Conservation (phyloP, 1,140 invertebrate genomes). For the Aphis gossypii region DNA sequence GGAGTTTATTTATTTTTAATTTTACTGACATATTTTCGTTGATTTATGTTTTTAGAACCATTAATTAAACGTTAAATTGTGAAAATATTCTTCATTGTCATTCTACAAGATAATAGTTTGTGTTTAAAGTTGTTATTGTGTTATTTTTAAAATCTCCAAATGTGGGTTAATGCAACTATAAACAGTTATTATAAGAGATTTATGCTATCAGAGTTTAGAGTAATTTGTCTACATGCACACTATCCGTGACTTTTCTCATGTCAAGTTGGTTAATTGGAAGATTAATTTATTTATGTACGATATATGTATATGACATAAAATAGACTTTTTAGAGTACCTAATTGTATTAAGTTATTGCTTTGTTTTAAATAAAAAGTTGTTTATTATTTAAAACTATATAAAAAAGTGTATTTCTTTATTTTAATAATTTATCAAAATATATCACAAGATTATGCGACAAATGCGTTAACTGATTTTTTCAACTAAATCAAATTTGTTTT, state of each 20-base stretch:
- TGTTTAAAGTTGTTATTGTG: neutral
- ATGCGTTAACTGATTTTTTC: neutral
- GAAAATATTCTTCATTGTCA: neutral
- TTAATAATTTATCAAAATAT: neutral
- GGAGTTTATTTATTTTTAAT: neutral
- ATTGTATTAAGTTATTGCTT: neutral
- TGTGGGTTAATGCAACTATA: neutral
- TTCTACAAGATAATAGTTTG: neutral
- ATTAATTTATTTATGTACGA: neutral
- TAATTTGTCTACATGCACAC: neutral
- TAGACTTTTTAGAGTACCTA: neutral
- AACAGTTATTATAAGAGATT: neutral
- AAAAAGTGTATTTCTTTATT: neutral
- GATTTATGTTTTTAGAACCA: neutral
- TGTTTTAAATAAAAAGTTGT: neutral
- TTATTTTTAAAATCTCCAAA: neutral
- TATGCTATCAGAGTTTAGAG: neutral
- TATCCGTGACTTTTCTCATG: neutral
- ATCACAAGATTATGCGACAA: neutral
- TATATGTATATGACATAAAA: too few relatives aligned
- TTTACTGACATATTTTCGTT: neutral
- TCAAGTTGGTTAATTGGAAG: neutral
- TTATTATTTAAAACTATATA: neutral
- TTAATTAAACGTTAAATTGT: neutral
- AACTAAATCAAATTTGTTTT: neutral